Evolutionary conservation across 2,113 vertebrate genomes (phyloP).

Genomic region (Toxostoma redivivum): DNA sequence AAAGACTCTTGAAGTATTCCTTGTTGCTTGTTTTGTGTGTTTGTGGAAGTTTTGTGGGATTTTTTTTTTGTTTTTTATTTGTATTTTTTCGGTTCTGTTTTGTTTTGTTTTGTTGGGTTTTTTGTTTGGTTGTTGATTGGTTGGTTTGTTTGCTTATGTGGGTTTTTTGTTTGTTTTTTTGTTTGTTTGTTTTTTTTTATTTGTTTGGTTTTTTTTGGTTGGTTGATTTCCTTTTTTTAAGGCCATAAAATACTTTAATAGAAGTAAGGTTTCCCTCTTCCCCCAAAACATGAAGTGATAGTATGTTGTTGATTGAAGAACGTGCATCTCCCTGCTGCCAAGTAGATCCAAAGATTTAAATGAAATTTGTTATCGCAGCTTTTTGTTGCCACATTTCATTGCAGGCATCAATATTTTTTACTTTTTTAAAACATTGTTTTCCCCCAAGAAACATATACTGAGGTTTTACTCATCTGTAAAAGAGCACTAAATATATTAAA

Average conservation of each 20-base stretch:
- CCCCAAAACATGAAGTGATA: rapidly evolving
- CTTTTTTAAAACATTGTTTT: background rate
- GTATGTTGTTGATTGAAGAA: background rate
- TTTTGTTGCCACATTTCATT: background rate
- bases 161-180: background rate
- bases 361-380: background rate
- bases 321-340: background rate
- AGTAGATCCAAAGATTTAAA: background rate
- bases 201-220: background rate
- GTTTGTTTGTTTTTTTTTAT: background rate
- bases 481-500: background rate
- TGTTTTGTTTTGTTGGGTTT: background rate
- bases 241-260: background rate
- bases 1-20: background rate
- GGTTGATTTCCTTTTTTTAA: background rate
- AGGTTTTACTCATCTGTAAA: background rate
- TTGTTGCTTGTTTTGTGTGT: background rate
- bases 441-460: rapidly evolving
- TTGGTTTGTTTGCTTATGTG: no score
- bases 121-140: background rate
- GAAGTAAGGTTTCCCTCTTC: rapidly evolving
- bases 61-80: background rate
- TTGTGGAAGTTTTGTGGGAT: background rate
- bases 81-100: background rate
- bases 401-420: background rate